Percentiles rank a stretch among this genome's conserved stretches.
Evolutionary conservation across 2,888 invertebrate species (phyloP).

Genomic region (Caenorhabditis parvicauda): DNA sequence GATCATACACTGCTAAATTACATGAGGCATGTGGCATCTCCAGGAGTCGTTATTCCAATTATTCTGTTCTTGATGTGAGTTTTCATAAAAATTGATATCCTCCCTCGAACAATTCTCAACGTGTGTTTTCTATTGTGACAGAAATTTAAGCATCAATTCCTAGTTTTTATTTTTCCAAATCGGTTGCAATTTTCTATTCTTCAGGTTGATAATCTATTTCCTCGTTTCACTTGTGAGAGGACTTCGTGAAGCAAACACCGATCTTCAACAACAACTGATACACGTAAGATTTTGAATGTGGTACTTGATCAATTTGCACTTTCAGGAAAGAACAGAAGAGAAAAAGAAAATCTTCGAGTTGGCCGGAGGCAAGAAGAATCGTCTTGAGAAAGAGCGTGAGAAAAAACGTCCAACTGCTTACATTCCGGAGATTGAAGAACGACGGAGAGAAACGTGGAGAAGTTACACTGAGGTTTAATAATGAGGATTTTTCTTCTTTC

Average conservation of each 20-base stretch:
- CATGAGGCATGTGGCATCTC: slow-evolving; percentile 79
- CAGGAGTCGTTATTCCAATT: slow-evolving; percentile 88
- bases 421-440: slow-evolving; percentile 49
- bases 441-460: slow-evolving; percentile 59
- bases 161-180: background rate
- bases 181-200: slow-evolving; percentile 2
- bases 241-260: slow-evolving; percentile 87
- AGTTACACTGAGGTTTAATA: slow-evolving; percentile 46
- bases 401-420: slow-evolving; percentile 36
- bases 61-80: slow-evolving; percentile 69
- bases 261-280: slow-evolving; percentile 72
- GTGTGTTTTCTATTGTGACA: background rate
- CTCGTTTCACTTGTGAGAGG: slow-evolving; percentile 84
- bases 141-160: background rate
- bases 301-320: background rate
- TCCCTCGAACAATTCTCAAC: background rate
- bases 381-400: slow-evolving; percentile 27
- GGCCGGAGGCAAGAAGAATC: slow-evolving; percentile 69
- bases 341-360: slow-evolving; percentile 87
- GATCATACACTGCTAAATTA: slow-evolving; percentile 46
- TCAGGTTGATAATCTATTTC: slow-evolving; percentile 84
- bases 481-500: background rate
- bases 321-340: slow-evolving; percentile 84
- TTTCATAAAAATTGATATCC: background rate
- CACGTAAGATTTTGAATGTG: slow-evolving; percentile 39